A percentile compares a stretch with the other conserved stretches of the same genome.
These are phyloP conservation scores for Cheilosia soror DNA, from an alignment of 2,888 invertebrate genomes.

Conservation along the genomic window DNA sequence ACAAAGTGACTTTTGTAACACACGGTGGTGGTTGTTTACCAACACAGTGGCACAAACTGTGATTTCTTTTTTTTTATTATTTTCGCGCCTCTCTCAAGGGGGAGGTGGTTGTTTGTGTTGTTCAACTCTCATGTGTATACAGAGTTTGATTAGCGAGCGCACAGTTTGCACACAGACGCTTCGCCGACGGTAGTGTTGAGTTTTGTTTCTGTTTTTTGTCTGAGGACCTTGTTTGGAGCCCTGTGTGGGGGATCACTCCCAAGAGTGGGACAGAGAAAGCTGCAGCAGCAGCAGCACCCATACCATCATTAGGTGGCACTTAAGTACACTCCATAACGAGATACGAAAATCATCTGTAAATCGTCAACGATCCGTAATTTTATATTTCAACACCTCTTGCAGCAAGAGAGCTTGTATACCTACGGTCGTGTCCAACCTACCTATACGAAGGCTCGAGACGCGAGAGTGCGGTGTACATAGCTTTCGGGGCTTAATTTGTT, in stretches of 20 bases:
- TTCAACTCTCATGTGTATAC: constrained; percentile 57
- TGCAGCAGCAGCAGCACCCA: constrained; percentile 20
- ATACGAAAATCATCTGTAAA: constrained; percentile 81
- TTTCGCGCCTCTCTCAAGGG: constrained; percentile 70
- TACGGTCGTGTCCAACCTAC: neutral
- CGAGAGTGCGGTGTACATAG: constrained; percentile 60
- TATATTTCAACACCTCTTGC: constrained; percentile 83
- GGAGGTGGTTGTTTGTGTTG: constrained; percentile 72
- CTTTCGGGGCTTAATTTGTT: constrained; percentile 62
- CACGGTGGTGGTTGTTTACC: constrained; percentile 46
- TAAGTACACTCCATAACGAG: constrained; percentile 66
- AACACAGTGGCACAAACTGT: constrained; percentile 38
- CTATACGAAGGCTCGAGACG: constrained; percentile 76
- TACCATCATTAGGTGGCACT: constrained; percentile 49
- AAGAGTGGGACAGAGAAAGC: constrained; percentile 36
- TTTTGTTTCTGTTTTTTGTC: neutral
- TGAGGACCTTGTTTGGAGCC: constrained; percentile 45
- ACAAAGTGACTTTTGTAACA: constrained; percentile 65
- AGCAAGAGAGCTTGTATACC: constrained; percentile 61
- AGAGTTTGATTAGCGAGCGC: constrained; percentile 73
- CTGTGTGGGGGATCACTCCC: constrained; percentile 30
- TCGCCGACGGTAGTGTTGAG: constrained; percentile 47
- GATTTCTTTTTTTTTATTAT: constrained; percentile 62
- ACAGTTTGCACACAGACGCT: constrained; percentile 64
- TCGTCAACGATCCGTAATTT: constrained; percentile 83